Evolutionary conservation across 1,140 invertebrate genomes (phyloP), one percentile per base, ranked within the genome.

Genomic region (Choristoneura fumiferana): DNA sequence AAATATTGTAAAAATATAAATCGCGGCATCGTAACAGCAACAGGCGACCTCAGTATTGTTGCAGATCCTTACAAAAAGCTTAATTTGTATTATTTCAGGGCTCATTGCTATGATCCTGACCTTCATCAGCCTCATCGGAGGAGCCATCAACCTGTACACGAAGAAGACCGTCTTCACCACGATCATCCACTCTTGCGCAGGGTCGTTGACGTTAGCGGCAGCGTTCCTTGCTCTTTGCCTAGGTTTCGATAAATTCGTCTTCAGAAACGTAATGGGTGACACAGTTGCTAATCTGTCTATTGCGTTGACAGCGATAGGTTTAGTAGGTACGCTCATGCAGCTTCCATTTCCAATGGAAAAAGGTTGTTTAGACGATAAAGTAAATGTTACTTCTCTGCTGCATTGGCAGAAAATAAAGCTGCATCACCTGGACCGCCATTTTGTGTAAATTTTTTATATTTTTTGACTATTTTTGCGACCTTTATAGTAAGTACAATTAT

Each of bases 51-150:
- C n/a, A n/a, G n/a, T n/a, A n/a, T n/a, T n/a, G n/a, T n/a, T n/a
- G n/a, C n/a, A n/a, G n/a, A n/a, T n/a, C n/a, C n/a, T 29, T 29
- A 29, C 2, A 29, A 29, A 29, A 29, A 29, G 2, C 2, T 29
- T 29, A 2, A 29, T 29, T 29, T 29, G 2, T 34, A 22, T 58
- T 43, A 10, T 74, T 73, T 39, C 63, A 77, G 71, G 71, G 34
- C 29, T 71, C 6, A n/a, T 74, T 0, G 67, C 71, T 1, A 58
- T 71, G 53, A 36, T 76, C 0, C 49, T 71, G 0, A 70, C 69
- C 8, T 1, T 57, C 4, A 1, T 73, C 0, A 71, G 60, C 39
- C 33, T 76, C 0, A 12, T 71, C 4, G 67, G 65, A 22, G 74
- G 69, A 17, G 3, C 71, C 4, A 10, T 57, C 43, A 63, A 67